A percentile compares a stretch with the other conserved stretches of the same genome.
These are phyloP conservation scores for Motacilla alba DNA, from an alignment of 2,113 vertebrate genomes.

Conservation along the genomic window DNA sequence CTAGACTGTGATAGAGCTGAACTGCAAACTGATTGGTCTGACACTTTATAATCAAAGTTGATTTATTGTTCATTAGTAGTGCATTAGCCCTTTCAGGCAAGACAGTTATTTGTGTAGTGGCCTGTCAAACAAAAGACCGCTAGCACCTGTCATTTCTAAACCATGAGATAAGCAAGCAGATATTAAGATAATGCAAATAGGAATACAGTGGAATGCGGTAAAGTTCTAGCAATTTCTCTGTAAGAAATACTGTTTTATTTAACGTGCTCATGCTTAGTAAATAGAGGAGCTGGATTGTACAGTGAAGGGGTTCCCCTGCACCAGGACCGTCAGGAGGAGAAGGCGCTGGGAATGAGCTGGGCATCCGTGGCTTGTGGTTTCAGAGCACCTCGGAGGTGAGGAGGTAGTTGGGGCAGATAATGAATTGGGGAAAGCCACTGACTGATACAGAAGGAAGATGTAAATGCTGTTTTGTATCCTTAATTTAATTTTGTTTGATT, in stretches of 20 bases:
- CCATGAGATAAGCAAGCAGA: constrained; percentile 83
- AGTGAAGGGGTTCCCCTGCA: neutral
- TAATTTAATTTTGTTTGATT: neutral
- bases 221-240: constrained; percentile 30
- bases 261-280: neutral
- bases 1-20: constrained; percentile 80
- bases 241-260: neutral
- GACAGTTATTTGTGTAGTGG: constrained; percentile 94
- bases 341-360: neutral
- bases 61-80: constrained; percentile 99
- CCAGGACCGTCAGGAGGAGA: neutral
- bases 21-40: constrained; percentile 90
- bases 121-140: constrained; percentile 88
- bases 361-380: accelerated
- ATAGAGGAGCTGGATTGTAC: neutral
- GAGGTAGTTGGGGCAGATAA: neutral
- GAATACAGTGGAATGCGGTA: constrained; percentile 42
- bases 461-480: neutral
- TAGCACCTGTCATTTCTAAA: constrained; percentile 95
- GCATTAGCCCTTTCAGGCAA: constrained; percentile 96
- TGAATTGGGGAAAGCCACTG: neutral
- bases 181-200: constrained; percentile 74
- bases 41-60: constrained; percentile 99
- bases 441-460: neutral
- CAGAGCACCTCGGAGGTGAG: neutral